A percentile compares a stretch with the other conserved stretches of the same genome.
These are phyloP conservation scores for Mungos mungo DNA, from an alignment of 2,113 vertebrate genomes.

Conservation along the genomic window DNA sequence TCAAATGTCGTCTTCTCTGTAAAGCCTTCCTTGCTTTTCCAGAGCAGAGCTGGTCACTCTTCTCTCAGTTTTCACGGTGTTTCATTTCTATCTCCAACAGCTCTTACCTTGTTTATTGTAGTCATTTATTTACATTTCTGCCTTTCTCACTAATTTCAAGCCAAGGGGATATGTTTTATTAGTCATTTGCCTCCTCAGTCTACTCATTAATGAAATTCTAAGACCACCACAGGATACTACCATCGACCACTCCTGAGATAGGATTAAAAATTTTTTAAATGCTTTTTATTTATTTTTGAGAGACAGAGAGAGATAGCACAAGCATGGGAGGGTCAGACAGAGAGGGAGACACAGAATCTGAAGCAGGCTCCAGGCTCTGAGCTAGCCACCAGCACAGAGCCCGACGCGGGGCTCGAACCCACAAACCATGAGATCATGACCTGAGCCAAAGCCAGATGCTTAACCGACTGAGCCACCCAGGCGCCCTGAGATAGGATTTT, in stretches of 20 bases:
- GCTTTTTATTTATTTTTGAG: too few relatives aligned
- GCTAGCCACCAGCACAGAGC: too few relatives aligned
- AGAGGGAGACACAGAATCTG: too few relatives aligned
- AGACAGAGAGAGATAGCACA: too few relatives aligned
- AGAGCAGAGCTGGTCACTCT: not conserved
- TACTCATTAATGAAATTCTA: conserved; percentile 25
- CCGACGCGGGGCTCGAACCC: too few relatives aligned
- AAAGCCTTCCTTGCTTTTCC: not conserved
- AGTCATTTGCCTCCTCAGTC: not conserved
- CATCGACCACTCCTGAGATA: not conserved
- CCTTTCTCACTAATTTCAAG: not conserved
- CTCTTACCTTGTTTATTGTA: not conserved
- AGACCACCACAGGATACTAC: not conserved
- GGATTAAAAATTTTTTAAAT: not conserved
- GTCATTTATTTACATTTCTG: not conserved
- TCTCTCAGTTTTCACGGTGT: not conserved
- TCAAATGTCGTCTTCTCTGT: not conserved
- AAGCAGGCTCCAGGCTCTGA: too few relatives aligned
- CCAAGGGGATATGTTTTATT: not conserved
- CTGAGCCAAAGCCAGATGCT: too few relatives aligned
- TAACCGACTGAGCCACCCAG: too few relatives aligned
- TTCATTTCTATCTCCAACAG: not conserved
- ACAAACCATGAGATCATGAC: too few relatives aligned
- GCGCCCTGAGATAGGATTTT: not conserved
- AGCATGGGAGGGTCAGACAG: too few relatives aligned